Evolutionary conservation across 2,113 vertebrate genomes (phyloP), one percentile per base, ranked within the genome.

Genomic region (Oryctolagus cuniculus): DNA sequence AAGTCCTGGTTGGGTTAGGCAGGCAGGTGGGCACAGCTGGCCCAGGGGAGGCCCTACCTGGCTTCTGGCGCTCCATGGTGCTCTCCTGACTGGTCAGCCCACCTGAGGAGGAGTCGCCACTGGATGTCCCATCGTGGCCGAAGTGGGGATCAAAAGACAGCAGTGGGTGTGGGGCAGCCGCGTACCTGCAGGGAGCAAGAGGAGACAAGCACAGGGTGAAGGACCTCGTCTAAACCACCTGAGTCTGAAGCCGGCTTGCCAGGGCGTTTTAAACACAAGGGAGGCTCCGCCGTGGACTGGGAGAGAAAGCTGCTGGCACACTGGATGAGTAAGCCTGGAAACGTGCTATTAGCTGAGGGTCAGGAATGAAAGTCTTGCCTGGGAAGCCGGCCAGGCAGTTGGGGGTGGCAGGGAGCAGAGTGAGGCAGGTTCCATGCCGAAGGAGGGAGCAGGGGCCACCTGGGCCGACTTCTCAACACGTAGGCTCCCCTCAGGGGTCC

Each of bases 71-170:
- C 95, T 99, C 99, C 98, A 99, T 99, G 61, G 99, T 99, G 97
- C 99, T 99, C 5, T 99, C 99, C 97, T 99, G 99, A 94, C 99
- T 99, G 93, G 99, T 99, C 96, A 99, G 98, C 77, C 98, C 98
- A 0, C 99, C 99, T 0, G 99, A 99, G 0, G 98, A 99, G 11
- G 99, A 99, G 63, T 99, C 99, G 1, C 99, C 99, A 19, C 99
- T 99, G 66, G 99, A 99, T 53, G 95, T 96, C 49, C 98, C 96
- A 27, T 99, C 99, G 1, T 98, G 98, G 79, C 95, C 93, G n/a
- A 98, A 97, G 93, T 98, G 99, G 5, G 98, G 98, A 25, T 99
- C 99, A 5, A 98, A 98, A 0, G 98, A 98, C 95, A 98, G 96
- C 87, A 98, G 94, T 4, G 98, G 96, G 66, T 99, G 98, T 69